phyloP scores from a whole-genome alignment of 2,113 vertebrate species.

The Pterocles orientalis region DNA sequence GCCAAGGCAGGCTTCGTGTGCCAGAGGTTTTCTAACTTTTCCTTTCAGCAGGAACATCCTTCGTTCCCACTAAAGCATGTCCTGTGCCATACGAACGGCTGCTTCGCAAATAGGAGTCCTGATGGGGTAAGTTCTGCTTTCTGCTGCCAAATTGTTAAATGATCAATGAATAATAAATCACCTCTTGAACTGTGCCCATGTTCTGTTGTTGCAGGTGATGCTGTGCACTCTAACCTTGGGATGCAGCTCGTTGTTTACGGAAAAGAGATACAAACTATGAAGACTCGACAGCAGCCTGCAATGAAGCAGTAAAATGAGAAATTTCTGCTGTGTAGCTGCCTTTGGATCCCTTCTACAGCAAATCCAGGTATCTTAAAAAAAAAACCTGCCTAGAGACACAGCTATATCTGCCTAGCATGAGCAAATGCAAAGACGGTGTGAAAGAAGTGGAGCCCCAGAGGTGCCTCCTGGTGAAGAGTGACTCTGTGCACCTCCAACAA shows the following conservation, averaged over 20 bases:
- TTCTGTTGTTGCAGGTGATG: neutral
- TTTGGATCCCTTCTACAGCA: neutral
- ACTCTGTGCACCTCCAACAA: accelerated
- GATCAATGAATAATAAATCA: conserved; percentile 38
- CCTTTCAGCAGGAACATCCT: neutral
- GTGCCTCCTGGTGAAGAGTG: neutral
- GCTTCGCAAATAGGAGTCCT: neutral
- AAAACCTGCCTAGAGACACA: neutral
- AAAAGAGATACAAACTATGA: neutral
- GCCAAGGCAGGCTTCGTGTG: neutral
- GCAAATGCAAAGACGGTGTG: neutral
- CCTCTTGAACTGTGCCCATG: neutral
- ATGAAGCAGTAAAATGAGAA: neutral
- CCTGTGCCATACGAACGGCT: neutral
- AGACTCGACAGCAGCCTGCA: neutral
- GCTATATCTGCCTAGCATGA: neutral
- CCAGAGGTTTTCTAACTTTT: neutral
- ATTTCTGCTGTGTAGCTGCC: neutral
- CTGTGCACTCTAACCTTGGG: neutral
- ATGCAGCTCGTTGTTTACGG: neutral
- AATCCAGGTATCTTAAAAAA: neutral
- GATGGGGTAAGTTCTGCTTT: neutral
- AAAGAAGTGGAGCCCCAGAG: neutral
- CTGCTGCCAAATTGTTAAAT: conserved; percentile 36
- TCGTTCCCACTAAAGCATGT: neutral